Evolutionary conservation across 2,797 vertebrate genomes (phyloP).

Genomic region (Brotula barbata): DNA sequence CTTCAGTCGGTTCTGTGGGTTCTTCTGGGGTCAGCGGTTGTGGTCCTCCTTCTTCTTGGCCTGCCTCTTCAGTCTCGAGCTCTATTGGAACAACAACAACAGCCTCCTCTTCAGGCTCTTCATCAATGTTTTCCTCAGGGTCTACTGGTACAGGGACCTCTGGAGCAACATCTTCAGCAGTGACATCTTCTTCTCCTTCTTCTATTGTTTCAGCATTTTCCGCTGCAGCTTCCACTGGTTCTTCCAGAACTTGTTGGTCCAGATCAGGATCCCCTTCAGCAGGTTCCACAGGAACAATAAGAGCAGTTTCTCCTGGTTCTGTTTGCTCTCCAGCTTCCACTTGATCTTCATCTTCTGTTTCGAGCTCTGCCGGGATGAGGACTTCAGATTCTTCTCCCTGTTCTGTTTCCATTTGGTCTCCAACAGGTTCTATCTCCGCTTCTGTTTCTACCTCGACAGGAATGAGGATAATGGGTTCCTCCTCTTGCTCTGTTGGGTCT

Average conservation of each 20-base stretch:
- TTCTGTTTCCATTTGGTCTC: too few relatives aligned
- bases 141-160: not conserved
- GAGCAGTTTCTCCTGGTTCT: conserved; percentile 3
- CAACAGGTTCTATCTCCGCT: too few relatives aligned
- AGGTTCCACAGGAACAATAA: conserved; percentile 3
- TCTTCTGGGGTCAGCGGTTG: not conserved
- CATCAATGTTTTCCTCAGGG: conserved; percentile 2
- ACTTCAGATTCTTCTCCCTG: too few relatives aligned
- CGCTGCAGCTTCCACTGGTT: not conserved
- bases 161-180: not conserved
- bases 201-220: not conserved
- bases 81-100: not conserved
- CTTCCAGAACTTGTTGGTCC: conserved; percentile 12
- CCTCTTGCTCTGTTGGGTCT: too few relatives aligned
- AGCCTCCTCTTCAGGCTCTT: conserved; percentile 13
- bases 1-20: conserved; percentile 12
- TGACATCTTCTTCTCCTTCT: conserved; percentile 14
- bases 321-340: too few relatives aligned
- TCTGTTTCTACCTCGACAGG: too few relatives aligned
- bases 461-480: too few relatives aligned
- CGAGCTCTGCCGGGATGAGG: too few relatives aligned
- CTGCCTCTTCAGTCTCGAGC: conserved; percentile 3
- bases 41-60: conserved; percentile 12
- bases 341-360: too few relatives aligned
- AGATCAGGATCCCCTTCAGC: not conserved